phyloP scores from a whole-genome alignment of 2,113 vertebrate species.

The Regulus satrapa region DNA sequence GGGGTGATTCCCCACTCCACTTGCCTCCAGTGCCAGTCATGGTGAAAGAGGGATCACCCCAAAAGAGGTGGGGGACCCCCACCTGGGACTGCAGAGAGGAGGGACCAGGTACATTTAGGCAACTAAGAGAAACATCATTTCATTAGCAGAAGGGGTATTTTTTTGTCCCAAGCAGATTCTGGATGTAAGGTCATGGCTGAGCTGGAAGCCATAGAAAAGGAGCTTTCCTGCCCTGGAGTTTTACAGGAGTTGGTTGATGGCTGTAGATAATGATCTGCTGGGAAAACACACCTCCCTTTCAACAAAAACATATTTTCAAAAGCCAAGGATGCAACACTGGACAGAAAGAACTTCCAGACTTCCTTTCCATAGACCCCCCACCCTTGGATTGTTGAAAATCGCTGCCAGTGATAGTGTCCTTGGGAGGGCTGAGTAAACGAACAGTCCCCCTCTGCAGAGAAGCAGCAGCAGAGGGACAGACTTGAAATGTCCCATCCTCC shows the following conservation, averaged over 20 bases:
- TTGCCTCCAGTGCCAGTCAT: too few species aligned
- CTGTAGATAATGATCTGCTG: neutral
- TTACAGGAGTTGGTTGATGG: neutral
- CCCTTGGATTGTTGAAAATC: neutral
- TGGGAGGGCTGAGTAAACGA: neutral
- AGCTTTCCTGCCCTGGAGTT: neutral
- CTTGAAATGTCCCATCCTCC: neutral
- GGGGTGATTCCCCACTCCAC: neutral
- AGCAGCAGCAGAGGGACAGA: neutral
- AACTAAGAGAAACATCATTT: neutral
- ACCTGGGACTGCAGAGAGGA: neutral
- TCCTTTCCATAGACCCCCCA: neutral
- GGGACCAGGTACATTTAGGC: neutral
- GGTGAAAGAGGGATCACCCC: neutral
- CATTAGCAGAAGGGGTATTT: neutral
- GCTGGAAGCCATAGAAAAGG: neutral
- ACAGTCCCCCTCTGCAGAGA: neutral
- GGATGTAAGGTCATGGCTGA: neutral
- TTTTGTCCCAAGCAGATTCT: neutral
- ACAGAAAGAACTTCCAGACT: neutral
- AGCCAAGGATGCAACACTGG: neutral
- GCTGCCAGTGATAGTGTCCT: neutral
- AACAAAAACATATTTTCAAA: neutral
- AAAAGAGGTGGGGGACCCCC: neutral
- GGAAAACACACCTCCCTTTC: neutral